These are phyloP conservation scores for Platorchestia sp. DNA, from an alignment of 1,140 invertebrate species.

Conservation along the genomic window DNA sequence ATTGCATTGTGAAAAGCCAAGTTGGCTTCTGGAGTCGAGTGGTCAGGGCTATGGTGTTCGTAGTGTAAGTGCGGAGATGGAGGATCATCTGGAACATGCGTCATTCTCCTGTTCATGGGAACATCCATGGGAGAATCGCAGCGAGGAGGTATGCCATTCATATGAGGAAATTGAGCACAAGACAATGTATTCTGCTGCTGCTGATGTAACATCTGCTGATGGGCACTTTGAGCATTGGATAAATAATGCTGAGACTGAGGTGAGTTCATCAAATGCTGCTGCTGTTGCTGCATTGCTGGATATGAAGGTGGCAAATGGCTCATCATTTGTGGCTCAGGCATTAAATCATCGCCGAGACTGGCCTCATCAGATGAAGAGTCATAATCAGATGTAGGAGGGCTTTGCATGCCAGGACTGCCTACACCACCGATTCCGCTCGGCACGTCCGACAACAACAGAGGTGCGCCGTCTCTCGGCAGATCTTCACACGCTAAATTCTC, in stretches of 20 bases:
- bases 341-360: slow-evolving; percentile 33
- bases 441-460: neutral
- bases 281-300: slow-evolving; percentile 32
- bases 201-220: slow-evolving; percentile 35
- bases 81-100: neutral
- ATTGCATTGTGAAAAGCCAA: slow-evolving; percentile 42
- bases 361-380: slow-evolving; percentile 59
- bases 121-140: neutral
- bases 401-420: slow-evolving; percentile 57
- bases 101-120: neutral
- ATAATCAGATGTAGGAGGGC: slow-evolving; percentile 66
- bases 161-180: slow-evolving; percentile 1
- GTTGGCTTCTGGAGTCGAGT: neutral
- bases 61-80: neutral
- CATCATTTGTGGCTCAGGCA: slow-evolving; percentile 23
- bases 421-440: neutral
- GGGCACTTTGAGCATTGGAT: neutral
- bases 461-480: neutral
- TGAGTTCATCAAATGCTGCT: slow-evolving; percentile 26
- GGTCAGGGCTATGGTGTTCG: slow-evolving; percentile 8
- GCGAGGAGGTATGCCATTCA: neutral
- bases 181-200: slow-evolving; percentile 14
- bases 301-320: slow-evolving; percentile 33
- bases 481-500: neutral
- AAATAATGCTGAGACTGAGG: neutral